Evolutionary conservation across 2,888 invertebrate species (phyloP).

Genomic region (Brassicogethes aeneus): DNA sequence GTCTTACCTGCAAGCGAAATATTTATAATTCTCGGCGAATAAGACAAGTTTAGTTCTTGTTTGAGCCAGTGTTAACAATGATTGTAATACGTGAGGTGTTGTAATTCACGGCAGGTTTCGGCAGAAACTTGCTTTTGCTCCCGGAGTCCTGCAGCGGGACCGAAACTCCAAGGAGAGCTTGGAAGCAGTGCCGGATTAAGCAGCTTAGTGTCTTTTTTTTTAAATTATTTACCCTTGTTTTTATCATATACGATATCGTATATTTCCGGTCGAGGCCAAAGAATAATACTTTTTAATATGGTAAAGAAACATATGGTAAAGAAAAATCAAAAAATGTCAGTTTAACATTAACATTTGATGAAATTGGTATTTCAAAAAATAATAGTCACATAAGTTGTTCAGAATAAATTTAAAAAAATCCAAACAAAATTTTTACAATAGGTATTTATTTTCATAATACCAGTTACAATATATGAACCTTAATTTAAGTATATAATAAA

Average conservation of each 20-base stretch:
- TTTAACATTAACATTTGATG: too few relatives aligned
- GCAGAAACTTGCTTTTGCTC: constrained; percentile 7
- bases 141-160: background rate
- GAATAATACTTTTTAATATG: too few relatives aligned
- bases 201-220: background rate
- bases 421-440: too few relatives aligned
- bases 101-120: constrained; percentile 21
- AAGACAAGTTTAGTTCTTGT: constrained; percentile 10
- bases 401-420: too few relatives aligned
- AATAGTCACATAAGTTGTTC: too few relatives aligned
- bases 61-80: constrained; percentile 16
- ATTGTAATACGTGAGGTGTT: constrained; percentile 17
- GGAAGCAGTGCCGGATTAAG: background rate
- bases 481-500: too few relatives aligned
- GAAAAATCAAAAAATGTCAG: too few relatives aligned
- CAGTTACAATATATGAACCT: too few relatives aligned
- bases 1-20: constrained; percentile 3
- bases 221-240: background rate
- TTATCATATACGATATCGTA: background rate
- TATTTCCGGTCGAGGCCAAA: background rate
- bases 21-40: constrained; percentile 11
- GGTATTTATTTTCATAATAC: too few relatives aligned
- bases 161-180: background rate
- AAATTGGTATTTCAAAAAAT: too few relatives aligned
- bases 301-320: too few relatives aligned